Evolutionary conservation across 2,113 vertebrate species (phyloP), one percentile per base, ranked within the genome.

Genomic region (Tylochromis polylepis): DNA sequence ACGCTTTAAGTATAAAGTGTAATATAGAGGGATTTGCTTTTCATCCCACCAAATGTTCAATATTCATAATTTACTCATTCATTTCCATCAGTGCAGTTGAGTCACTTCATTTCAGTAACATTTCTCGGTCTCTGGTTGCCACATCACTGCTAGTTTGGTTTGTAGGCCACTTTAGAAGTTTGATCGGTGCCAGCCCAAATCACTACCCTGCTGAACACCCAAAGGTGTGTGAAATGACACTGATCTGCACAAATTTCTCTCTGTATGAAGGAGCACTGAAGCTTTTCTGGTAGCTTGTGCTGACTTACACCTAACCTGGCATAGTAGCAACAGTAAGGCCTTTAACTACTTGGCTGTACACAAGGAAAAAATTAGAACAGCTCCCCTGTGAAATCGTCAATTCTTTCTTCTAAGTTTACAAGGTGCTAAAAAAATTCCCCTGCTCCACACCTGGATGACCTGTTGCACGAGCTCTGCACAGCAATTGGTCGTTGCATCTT

Each of bases 281-380:
- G 34, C 53, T 51, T 49, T 72, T 49, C 60, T 38, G 38, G 36
- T 51, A 72, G 36, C 53, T 60, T 31, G 16, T 70, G 34, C 77
- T 49, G 27, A 58, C 70, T 29, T 29, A 75, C 24, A 29, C 15
- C 41, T 11, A 80, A 31, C 7, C 22, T 12, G 4, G 60, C 14
- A 27, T 36, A 15, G 60, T 58, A n/a, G 38, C 82, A 78, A 11
- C 38, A 22, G 72, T 53, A 70, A 57, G 51, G 62, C 41, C 31
- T 85, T 85, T 75, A 81, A 81, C 80, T 86, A 77, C 79, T 84
- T 46, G 65, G 59, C 56, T 85, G 46, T 83, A 62, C 51, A 81
- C 29, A 10, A 49, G 24, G n/a, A 58, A 79, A 90, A 59, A 41
- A 49, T 67, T 83, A 18, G 24, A 83, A 27, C 31, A 85, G 4